These are phyloP conservation scores for Spatulosminthurus flaviceps DNA, from an alignment of 2,888 invertebrate species.

Conservation along the genomic window DNA sequence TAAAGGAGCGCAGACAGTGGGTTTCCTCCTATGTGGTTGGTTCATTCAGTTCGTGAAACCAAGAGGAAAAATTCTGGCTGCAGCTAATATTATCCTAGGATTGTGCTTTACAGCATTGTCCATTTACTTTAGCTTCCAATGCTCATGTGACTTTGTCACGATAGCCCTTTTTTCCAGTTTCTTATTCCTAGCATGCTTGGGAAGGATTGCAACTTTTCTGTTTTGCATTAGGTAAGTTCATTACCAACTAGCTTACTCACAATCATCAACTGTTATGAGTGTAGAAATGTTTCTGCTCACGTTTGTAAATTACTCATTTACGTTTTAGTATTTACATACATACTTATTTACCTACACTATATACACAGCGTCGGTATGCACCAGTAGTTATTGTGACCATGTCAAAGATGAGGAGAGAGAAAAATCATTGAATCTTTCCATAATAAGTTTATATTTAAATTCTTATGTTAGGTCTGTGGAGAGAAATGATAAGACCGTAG, in stretches of 20 bases:
- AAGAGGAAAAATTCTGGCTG: slow-evolving; percentile 36
- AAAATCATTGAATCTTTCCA: neutral
- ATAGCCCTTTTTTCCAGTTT: slow-evolving; percentile 36
- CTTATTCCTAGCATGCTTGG: slow-evolving; percentile 39
- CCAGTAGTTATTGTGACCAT: too few species aligned
- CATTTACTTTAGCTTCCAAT: slow-evolving; percentile 17
- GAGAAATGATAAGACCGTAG: slow-evolving; percentile 36
- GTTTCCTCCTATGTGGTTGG: slow-evolving; percentile 41
- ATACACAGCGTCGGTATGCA: too few species aligned
- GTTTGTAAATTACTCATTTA: too few species aligned
- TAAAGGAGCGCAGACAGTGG: slow-evolving; percentile 35
- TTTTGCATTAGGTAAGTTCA: slow-evolving; percentile 39
- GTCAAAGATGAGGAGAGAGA: too few species aligned
- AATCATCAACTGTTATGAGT: neutral
- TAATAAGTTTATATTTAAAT: neutral
- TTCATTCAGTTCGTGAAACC: slow-evolving; percentile 48
- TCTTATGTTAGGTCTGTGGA: slow-evolving; percentile 26
- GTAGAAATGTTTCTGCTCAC: neutral
- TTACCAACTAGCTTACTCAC: too few species aligned
- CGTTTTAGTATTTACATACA: too few species aligned
- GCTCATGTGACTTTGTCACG: slow-evolving; percentile 34
- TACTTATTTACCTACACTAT: too few species aligned
- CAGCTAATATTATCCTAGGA: slow-evolving; percentile 27
- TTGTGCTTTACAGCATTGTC: slow-evolving; percentile 7
- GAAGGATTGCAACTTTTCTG: slow-evolving; percentile 41